Percentiles rank a stretch among this genome's conserved stretches.
Evolutionary conservation across 1,140 invertebrate genomes (phyloP).

Genomic region (Glomeris maerens): DNA sequence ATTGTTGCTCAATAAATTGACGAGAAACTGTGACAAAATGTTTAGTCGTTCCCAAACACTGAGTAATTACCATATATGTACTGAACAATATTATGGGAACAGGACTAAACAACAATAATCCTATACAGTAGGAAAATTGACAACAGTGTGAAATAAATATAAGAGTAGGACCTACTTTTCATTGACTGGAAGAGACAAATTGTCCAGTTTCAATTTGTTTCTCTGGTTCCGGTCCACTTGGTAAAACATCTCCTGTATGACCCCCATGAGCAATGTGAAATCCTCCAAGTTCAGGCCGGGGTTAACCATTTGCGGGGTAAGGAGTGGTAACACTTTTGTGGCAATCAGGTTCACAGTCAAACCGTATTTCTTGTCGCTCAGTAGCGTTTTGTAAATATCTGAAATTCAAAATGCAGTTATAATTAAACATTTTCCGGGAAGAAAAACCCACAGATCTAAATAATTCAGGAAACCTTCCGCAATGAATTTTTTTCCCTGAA

Average conservation of each 20-base stretch:
- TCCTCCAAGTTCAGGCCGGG: constrained; percentile 68
- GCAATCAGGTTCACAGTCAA: constrained; percentile 83
- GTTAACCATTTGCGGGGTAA: constrained; percentile 85
- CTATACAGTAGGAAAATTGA: background rate
- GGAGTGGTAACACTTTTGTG: constrained; percentile 77
- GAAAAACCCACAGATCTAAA: too few relatives aligned
- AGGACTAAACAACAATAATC: background rate
- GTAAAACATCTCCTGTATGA: constrained; percentile 84
- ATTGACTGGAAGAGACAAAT: constrained; percentile 43
- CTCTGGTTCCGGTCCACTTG: constrained; percentile 75
- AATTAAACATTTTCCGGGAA: background rate
- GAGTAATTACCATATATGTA: background rate
- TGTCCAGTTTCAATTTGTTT: constrained; percentile 67
- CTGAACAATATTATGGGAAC: too few relatives aligned
- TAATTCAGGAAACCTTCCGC: too few relatives aligned
- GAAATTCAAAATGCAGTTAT: constrained; percentile 15
- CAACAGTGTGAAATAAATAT: background rate
- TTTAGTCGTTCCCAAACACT: background rate
- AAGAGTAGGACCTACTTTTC: constrained; percentile 16
- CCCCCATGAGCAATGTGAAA: constrained; percentile 69
- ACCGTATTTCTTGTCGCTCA: constrained; percentile 82
- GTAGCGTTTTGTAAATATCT: constrained; percentile 87
- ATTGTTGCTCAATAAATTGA: too few relatives aligned
- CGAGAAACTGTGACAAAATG: too few relatives aligned
- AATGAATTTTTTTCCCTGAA: background rate